Percentiles rank a stretch among this genome's conserved stretches.
Evolutionary conservation across 2,888 invertebrate species (phyloP).

Genomic region (Chaitophorus viminalis): DNA sequence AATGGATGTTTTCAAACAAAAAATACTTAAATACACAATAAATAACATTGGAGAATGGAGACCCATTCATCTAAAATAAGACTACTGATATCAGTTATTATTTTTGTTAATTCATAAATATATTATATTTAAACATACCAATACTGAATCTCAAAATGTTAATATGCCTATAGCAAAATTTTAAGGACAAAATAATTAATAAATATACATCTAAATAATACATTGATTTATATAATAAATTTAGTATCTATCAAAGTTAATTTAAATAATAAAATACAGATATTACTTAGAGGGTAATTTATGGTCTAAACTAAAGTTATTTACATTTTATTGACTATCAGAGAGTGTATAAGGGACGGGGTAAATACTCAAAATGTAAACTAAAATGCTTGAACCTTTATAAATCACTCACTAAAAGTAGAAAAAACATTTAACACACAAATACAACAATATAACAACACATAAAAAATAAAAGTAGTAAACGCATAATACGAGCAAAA

Average conservation of each 20-base stretch:
- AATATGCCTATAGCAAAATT: slow-evolving; percentile 43
- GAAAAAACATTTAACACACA: slow-evolving; percentile 59
- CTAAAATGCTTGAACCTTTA: slow-evolving; percentile 45
- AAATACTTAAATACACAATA: slow-evolving; percentile 24
- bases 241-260: slow-evolving; percentile 51
- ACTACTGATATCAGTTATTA: slow-evolving; percentile 18
- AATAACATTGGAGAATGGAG: not conserved
- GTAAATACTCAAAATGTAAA: slow-evolving; percentile 37
- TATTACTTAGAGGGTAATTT: slow-evolving; percentile 40
- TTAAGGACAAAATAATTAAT: slow-evolving; percentile 41
- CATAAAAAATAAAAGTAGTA: slow-evolving; percentile 60
- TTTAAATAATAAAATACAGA: slow-evolving; percentile 45
- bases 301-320: slow-evolving; percentile 38
- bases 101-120: slow-evolving; percentile 36
- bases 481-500: slow-evolving; percentile 46
- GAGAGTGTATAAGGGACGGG: slow-evolving; percentile 32
- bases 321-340: slow-evolving; percentile 46
- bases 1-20: slow-evolving; percentile 18
- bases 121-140: slow-evolving; percentile 14
- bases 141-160: slow-evolving; percentile 45
- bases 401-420: slow-evolving; percentile 55
- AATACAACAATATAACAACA: slow-evolving; percentile 61
- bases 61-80: not conserved
- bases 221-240: slow-evolving; percentile 43
- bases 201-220: slow-evolving; percentile 55